Evolutionary conservation across 1,140 invertebrate genomes (phyloP).

Genomic region (Tribolium castaneum): DNA sequence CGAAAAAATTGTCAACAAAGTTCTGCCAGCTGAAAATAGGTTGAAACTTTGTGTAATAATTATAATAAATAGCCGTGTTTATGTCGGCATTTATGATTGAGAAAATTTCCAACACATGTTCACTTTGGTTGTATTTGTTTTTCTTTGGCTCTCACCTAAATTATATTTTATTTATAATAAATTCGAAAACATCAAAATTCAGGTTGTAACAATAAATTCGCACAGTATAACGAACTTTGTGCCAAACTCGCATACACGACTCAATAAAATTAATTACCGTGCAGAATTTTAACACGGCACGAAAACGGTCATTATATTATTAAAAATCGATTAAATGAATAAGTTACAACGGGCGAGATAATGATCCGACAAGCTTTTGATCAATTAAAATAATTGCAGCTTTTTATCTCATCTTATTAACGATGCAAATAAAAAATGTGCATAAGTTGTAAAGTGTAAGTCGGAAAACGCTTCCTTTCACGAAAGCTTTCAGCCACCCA

Average conservation of each 20-base stretch:
- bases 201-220: slow-evolving; percentile 7
- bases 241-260: background rate
- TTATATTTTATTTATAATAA: slow-evolving; percentile 3
- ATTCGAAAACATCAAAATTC: slow-evolving; percentile 16
- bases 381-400: background rate
- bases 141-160: slow-evolving; percentile 14
- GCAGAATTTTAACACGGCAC: too few relatives aligned
- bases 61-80: slow-evolving; percentile 19
- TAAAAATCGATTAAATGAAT: background rate
- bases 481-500: background rate
- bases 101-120: slow-evolving; percentile 30
- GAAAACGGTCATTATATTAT: background rate
- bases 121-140: slow-evolving; percentile 3
- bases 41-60: background rate
- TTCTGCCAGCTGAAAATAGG: background rate
- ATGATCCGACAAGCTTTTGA: background rate
- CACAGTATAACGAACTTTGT: too few relatives aligned
- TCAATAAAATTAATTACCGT: background rate
- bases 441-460: background rate
- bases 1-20: background rate
- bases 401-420: background rate
- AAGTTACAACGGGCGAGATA: background rate
- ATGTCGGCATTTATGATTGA: slow-evolving; percentile 25
- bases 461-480: background rate
- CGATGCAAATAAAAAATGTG: background rate